phyloP scores from a whole-genome alignment of 2,113 vertebrate genomes.

The Brachirus orientalis region DNA sequence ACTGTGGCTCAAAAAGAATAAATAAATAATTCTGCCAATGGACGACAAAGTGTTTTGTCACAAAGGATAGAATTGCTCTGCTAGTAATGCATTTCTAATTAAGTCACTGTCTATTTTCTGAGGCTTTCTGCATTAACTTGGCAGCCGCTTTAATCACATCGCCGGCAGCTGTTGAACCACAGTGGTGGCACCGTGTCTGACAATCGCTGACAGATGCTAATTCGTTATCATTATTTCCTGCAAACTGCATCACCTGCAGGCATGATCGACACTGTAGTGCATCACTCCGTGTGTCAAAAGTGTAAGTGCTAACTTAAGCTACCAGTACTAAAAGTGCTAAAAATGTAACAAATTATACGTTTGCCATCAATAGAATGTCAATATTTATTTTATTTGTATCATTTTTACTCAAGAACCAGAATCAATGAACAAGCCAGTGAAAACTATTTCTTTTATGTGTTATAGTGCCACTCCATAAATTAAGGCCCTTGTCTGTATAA shows the following conservation, averaged over 20 bases:
- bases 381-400: too few relatives aligned
- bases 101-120: slow-evolving; percentile 45
- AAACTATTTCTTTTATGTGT: too few relatives aligned
- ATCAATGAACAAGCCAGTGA: too few relatives aligned
- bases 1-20: slow-evolving; percentile 13
- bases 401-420: too few relatives aligned
- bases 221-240: slow-evolving; percentile 47
- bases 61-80: slow-evolving; percentile 29
- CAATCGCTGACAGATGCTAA: slow-evolving; percentile 69
- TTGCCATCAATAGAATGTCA: too few relatives aligned
- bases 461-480: too few relatives aligned
- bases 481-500: too few relatives aligned
- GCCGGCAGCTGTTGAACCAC: slow-evolving; percentile 64
- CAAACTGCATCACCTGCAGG: slow-evolving; percentile 55
- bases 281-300: slow-evolving; percentile 44
- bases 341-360: too few relatives aligned
- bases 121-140: slow-evolving; percentile 44
- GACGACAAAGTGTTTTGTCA: slow-evolving; percentile 34
- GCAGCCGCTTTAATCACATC: slow-evolving; percentile 62
- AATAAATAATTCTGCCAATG: slow-evolving; percentile 19
- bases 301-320: too few relatives aligned
- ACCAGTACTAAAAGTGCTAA: too few relatives aligned
- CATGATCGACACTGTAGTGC: slow-evolving; percentile 43
- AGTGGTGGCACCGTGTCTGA: slow-evolving; percentile 43
- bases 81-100: slow-evolving; percentile 57